Evolutionary conservation across 1,140 invertebrate genomes (phyloP).

Genomic region (Micrasema minimum): DNA sequence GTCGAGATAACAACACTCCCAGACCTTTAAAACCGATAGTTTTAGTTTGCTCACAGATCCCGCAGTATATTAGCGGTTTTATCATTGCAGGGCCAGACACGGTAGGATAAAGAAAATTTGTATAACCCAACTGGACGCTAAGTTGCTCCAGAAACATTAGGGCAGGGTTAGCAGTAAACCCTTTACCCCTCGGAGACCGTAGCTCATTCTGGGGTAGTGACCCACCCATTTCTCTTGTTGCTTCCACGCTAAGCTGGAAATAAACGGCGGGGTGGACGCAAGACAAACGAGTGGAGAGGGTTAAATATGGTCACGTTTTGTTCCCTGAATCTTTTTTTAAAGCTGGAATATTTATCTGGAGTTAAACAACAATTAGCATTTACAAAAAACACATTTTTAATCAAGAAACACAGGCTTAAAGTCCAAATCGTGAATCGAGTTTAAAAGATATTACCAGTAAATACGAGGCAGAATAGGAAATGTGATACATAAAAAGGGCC

Average conservation of each 20-base stretch:
- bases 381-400: too few species aligned
- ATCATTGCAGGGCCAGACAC: constrained; percentile 43
- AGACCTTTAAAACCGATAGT: too few species aligned
- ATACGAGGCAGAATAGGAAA: too few species aligned
- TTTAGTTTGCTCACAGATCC: constrained; percentile 6
- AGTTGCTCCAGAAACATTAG: constrained; percentile 52
- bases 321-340: too few species aligned
- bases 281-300: constrained; percentile 41
- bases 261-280: constrained; percentile 43
- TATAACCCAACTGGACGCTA: constrained; percentile 47
- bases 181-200: constrained; percentile 47
- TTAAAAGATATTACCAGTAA: too few species aligned
- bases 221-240: constrained; percentile 41
- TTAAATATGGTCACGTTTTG: constrained; percentile 30
- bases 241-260: constrained; percentile 48
- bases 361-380: too few species aligned
- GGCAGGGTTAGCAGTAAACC: constrained; percentile 53
- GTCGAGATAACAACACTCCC: too few species aligned
- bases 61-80: constrained; percentile 45
- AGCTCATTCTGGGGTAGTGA: constrained; percentile 40
- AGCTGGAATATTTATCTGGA: too few species aligned
- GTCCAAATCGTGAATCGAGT: too few species aligned
- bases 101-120: constrained; percentile 53
- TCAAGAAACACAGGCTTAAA: too few species aligned
- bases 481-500: too few species aligned